A percentile compares a stretch with the other conserved stretches of the same genome.
Conservation (phyloP, 2,797 vertebrate species). For the Sciaenops ocellatus region DNA sequence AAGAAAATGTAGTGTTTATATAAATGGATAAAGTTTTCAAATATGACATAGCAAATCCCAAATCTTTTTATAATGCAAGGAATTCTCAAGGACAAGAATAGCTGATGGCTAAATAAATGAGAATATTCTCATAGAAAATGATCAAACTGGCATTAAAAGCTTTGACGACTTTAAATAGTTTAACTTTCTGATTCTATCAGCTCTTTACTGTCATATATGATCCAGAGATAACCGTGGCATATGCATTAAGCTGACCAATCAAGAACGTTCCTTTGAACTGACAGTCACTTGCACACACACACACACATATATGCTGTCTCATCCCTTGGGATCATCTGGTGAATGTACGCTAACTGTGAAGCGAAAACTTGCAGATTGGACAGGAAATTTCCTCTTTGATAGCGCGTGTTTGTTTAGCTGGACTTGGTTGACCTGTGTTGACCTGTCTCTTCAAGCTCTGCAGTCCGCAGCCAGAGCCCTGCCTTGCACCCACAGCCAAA, state of each 20-base stretch:
- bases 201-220: neutral
- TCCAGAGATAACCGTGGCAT: neutral
- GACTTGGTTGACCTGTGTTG: conserved; percentile 78
- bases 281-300: conserved; percentile 42
- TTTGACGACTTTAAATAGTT: neutral
- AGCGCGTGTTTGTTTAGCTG: conserved; percentile 83
- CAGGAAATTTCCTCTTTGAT: conserved; percentile 85
- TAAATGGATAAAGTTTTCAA: conserved; percentile 14
- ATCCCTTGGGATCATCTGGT: conserved; percentile 69
- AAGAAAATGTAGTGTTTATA: conserved; percentile 47
- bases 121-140: neutral
- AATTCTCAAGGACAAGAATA: neutral
- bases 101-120: neutral
- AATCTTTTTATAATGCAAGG: neutral
- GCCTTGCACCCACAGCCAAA: conserved; percentile 59
- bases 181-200: neutral
- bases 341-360: conserved; percentile 73
- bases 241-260: conserved; percentile 16
- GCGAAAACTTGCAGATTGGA: conserved; percentile 76
- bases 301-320: conserved; percentile 41
- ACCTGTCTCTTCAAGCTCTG: conserved; percentile 74
- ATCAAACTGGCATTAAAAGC: neutral
- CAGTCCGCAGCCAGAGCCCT: conserved; percentile 63
- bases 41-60: neutral
- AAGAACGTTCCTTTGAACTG: conserved; percentile 28